These are phyloP conservation scores for Schlechtendalia chinensis DNA, from an alignment of 1,140 invertebrate species.

Conservation along the genomic window DNA sequence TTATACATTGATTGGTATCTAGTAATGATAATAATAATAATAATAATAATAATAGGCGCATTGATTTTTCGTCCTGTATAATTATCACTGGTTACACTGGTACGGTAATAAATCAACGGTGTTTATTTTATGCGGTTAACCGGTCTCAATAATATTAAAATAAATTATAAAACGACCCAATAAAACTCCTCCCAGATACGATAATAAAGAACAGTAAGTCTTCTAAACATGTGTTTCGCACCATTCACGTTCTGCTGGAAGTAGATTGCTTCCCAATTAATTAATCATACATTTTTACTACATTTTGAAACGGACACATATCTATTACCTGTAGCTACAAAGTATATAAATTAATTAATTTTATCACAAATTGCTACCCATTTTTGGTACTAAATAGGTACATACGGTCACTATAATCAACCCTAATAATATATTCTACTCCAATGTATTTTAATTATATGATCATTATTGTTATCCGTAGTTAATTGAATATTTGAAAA, in stretches of 20 bases:
- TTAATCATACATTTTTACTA: background rate
- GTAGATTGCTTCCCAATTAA: background rate
- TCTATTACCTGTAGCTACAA: no score
- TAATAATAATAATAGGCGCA: no score
- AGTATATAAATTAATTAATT: no score
- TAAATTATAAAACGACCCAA: constrained; percentile 40
- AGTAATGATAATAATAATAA: no score
- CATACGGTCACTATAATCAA: no score
- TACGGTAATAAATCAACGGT: constrained; percentile 21
- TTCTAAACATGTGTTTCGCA: constrained; percentile 7
- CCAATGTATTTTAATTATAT: no score
- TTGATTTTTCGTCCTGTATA: background rate
- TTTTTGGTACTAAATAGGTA: background rate
- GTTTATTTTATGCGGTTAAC: constrained; percentile 32
- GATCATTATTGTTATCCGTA: no score
- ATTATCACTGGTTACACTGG: background rate
- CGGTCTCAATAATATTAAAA: constrained; percentile 16
- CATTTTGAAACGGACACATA: no score
- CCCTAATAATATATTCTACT: no score
- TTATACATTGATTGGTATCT: background rate
- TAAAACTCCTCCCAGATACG: constrained; percentile 35
- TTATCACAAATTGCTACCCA: no score
- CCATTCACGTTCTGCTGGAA: background rate
- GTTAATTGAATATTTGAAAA: no score
- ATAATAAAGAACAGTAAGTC: background rate